Evolutionary conservation across 2,888 invertebrate genomes (phyloP).

Genomic region (Himalopsyche anomala): DNA sequence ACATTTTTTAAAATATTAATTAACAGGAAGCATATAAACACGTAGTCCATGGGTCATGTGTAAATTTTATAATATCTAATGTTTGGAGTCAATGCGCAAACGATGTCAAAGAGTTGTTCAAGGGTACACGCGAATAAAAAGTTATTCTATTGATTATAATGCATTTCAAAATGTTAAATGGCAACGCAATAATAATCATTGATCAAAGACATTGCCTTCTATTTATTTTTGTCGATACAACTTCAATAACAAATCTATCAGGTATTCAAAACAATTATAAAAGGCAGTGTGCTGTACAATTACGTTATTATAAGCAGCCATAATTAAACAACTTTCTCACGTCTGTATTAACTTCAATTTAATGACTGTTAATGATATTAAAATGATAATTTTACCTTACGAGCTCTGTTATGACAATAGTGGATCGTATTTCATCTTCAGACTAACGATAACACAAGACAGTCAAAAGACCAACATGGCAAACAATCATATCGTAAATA

Average conservation of each 20-base stretch:
- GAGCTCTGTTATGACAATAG: not conserved
- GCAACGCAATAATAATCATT: not conserved
- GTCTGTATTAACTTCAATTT: too few species aligned
- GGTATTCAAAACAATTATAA: too few species aligned
- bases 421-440: not conserved
- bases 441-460: not conserved
- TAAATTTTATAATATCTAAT: not conserved
- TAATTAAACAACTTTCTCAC: too few species aligned
- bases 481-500: not conserved
- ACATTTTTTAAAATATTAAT: not conserved
- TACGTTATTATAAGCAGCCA: too few species aligned
- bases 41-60: not conserved
- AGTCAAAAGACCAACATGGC: not conserved
- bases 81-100: constrained; percentile 9
- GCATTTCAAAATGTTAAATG: not conserved
- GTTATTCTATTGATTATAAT: not conserved
- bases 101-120: constrained; percentile 2
- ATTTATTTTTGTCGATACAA: not conserved
- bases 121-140: constrained; percentile 14
- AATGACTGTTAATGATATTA: not conserved
- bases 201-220: not conserved
- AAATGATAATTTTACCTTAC: not conserved
- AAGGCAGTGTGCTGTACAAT: too few species aligned
- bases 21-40: not conserved
- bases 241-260: too few species aligned